Base-by-base conservation (phyloP, 2,888 invertebrate genomes). In the Lycaena phlaeas region DNA sequence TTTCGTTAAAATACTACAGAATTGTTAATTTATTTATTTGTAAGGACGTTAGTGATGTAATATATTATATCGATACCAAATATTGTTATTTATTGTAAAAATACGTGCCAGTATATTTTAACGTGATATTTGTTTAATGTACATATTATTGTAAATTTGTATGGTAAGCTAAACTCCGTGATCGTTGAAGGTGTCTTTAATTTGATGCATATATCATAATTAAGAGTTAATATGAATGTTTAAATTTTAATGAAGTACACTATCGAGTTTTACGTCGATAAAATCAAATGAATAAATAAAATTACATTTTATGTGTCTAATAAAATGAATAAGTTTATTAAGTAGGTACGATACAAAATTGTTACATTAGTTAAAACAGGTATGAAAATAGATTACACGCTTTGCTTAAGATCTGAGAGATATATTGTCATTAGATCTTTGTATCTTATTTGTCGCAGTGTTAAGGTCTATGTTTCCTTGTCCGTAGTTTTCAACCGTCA, bases 11-110 rank as follows among this genome's bases (percentile, higher is more conserved):
- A 25, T 9, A 14, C 2, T 29, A 22, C 9, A 2, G 17, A 36
- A 18, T 28, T 27, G 12, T 28, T 40, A 15, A 30, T 15, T 27
- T 41, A 36, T 41, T 22, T 14, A 28, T 28, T 43, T 45, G 30
- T 38, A 39, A 12, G 26, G 27, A 10, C 36, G 37, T 41, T 47
- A 36, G 39, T 43, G 14, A 29, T 43, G 28, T 53, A 53, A 65
- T 59, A 54, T 55, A 30, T 29, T 59, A 62, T 66, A 64, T 69
- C 57, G 78, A 81, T 77, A 73, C 79, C 79, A 81, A 79, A 79
- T 75, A 72, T 55, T 58, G 54, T 61, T 66, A 74, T 72, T 78
- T 78, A 75, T 77, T 71, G 59, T 68, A 64, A 57, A 15, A 62
- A 57, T 56, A 54, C 57, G 75, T 72, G 76, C 74, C 76, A 76